Evolutionary conservation across 2,888 invertebrate species (phyloP), one percentile per base, ranked within the genome.

Genomic region (Nycteola revayana): DNA sequence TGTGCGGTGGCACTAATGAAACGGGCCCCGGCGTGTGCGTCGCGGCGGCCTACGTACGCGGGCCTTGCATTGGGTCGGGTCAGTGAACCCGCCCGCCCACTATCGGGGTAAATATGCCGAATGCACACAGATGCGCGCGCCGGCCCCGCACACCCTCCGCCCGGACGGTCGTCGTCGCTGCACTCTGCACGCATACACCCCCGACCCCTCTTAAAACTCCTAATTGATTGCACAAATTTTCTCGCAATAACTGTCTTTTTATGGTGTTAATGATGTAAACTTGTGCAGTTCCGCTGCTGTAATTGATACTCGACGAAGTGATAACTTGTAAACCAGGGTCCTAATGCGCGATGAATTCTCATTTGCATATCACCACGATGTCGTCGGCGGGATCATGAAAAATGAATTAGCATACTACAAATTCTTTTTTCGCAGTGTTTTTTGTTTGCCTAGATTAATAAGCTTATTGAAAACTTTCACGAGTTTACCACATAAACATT

Each of bases 211-310:
- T 81, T 83, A 82, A 86, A 87, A 86, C 84, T 85, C 84, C 78
- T 87, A 87, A 87, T 87, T 87, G 86, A 87, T 88, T 86, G 86
- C 85, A 84, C 84, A 86, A 85, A 87, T 82, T 86, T 84, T 83
- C 86, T 83, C 83, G 86, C 83, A 85, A 84, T 86, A 88, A 84
- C 85, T 86, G 85, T 85, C 86, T 85, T 87, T 87, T 86, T 86
- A 85, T 77, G 77, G 79, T 83, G 84, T 79, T 84, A 85, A 86
- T 86, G 80, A 85, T 83, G 79, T 81, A 81, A 85, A 85, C 71
- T 87, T 85, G 76, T 69, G 77, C 86, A 76, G 74, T 85, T 83
- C 70, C 73, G 67, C 56, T 66, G 73, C 69, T 75, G 75, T 83
- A 82, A 86, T 84, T 83, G 85, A 82, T 72, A 75, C 73, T 70